A percentile compares a stretch with the other conserved stretches of the same genome.
Conservation (phyloP, 2,113 vertebrate species). For the Rallus limicola region DNA sequence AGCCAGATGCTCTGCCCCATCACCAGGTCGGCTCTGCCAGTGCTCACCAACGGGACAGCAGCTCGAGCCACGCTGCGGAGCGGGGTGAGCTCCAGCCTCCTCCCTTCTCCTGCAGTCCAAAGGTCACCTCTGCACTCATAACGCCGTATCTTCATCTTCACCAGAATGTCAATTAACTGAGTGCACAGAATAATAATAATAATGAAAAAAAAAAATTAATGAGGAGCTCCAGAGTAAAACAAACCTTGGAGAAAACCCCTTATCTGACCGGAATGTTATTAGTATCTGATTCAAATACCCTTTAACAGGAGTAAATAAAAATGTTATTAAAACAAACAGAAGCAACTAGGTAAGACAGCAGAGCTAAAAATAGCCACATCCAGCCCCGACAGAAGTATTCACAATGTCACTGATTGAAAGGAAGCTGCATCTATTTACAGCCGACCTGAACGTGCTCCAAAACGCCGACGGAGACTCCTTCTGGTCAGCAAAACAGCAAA, state of each 20-base stretch:
- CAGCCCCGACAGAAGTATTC: neutral
- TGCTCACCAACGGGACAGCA: neutral
- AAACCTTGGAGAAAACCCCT: neutral
- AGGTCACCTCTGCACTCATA: neutral
- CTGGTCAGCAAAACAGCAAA: conserved; percentile 46
- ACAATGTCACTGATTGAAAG: conserved; percentile 34
- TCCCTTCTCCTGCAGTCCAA: neutral
- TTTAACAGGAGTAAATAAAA: conserved; percentile 24
- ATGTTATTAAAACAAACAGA: conserved; percentile 38
- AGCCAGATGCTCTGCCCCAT: neutral
- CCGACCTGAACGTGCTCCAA: conserved; percentile 30
- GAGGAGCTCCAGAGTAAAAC: neutral
- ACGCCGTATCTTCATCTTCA: neutral
- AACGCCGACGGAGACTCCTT: conserved; percentile 33
- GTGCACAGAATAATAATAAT: neutral
- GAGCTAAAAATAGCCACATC: neutral
- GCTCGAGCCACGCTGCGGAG: neutral
- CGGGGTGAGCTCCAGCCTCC: neutral
- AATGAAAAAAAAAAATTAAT: neutral
- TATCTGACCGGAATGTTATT: neutral
- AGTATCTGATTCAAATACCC: neutral
- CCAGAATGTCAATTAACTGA: neutral
- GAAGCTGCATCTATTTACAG: conserved; percentile 45
- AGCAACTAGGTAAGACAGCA: conserved; percentile 10
- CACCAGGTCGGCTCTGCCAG: neutral